Conservation (phyloP, 2,797 vertebrate genomes). For the Sebastes minor region DNA sequence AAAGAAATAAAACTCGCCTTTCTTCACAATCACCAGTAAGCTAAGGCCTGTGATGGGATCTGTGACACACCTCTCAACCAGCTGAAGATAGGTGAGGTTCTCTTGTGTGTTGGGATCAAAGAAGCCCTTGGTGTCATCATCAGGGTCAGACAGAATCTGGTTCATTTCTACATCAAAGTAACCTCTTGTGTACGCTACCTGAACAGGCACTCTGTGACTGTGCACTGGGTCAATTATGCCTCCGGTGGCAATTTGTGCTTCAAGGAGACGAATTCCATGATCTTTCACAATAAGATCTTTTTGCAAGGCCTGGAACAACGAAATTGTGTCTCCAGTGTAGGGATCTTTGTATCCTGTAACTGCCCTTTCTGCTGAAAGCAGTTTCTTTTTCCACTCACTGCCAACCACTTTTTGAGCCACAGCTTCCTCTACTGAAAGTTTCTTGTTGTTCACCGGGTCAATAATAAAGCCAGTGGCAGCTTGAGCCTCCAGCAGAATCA, state of each 20-base stretch:
- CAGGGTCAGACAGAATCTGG: too few species aligned
- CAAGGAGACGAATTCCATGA: constrained; percentile 86
- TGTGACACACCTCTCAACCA: too few species aligned
- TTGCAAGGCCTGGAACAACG: constrained; percentile 88
- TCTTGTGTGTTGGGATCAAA: too few species aligned
- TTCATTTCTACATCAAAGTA: too few species aligned
- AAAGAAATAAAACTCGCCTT: constrained; percentile 83
- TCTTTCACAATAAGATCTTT: constrained; percentile 86
- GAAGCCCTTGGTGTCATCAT: too few species aligned
- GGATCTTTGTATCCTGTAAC: constrained; percentile 89
- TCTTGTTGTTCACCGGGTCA: constrained; percentile 81
- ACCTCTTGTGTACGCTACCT: too few species aligned
- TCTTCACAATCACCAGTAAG: constrained; percentile 54
- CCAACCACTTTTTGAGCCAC: constrained; percentile 79
- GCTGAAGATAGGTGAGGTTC: too few species aligned
- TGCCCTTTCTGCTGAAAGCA: constrained; percentile 85
- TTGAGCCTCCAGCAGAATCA: constrained; percentile 79
- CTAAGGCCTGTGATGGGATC: too few species aligned
- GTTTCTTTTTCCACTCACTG: constrained; percentile 84
- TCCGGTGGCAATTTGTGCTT: constrained; percentile 89
- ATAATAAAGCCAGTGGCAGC: constrained; percentile 81
- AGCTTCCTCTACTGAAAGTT: constrained; percentile 87
- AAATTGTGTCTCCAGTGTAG: constrained; percentile 82
- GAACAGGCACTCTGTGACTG: too few species aligned
- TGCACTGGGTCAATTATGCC: constrained; percentile 86